Percentiles rank a stretch among this genome's conserved stretches.
Evolutionary conservation across 2,888 invertebrate genomes (phyloP).

Genomic region (Rapana venosa): DNA sequence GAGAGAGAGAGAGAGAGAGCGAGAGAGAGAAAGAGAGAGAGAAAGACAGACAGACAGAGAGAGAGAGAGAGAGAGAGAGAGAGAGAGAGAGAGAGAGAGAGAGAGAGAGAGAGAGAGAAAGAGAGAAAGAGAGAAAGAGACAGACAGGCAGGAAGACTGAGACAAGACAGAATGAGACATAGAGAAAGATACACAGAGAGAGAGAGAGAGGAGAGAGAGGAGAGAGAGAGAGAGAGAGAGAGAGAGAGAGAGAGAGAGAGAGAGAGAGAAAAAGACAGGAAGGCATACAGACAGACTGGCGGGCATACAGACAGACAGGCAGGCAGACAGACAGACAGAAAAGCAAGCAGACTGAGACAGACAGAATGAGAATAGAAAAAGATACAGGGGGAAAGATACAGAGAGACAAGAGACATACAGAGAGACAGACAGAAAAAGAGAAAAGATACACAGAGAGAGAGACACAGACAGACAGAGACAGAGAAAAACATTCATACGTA

Average conservation of each 20-base stretch:
- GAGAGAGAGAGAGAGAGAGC: no score
- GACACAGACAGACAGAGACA: background rate
- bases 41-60: no score
- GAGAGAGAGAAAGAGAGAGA: background rate
- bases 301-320: background rate
- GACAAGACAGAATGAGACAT: background rate
- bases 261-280: no score
- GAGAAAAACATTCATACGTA: no score
- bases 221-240: no score
- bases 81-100: background rate
- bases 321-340: background rate
- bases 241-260: no score
- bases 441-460: slow-evolving; percentile 30
- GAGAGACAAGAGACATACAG: no score
- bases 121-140: background rate
- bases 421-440: no score
- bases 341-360: background rate
- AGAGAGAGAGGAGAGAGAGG: background rate
- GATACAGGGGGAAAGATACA: no score
- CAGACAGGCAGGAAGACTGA: background rate
- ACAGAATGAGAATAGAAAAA: background rate
- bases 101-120: background rate
- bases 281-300: no score
- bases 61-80: background rate
- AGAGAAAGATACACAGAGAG: background rate